These are phyloP conservation scores for Catharus minimus DNA, from an alignment of 2,113 vertebrate genomes.

Conservation along the genomic window DNA sequence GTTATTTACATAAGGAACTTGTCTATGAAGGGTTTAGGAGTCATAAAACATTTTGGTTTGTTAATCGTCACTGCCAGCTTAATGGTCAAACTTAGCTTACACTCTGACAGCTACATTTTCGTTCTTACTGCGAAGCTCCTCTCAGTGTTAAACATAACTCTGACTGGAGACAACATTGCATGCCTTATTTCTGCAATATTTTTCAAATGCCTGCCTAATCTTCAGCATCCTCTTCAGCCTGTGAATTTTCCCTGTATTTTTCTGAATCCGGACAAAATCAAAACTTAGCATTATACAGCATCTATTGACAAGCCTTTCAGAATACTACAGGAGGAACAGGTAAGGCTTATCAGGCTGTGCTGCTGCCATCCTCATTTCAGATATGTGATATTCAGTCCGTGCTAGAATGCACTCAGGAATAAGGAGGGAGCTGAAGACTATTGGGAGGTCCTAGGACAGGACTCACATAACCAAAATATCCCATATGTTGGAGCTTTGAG, in stretches of 20 bases:
- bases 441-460: not conserved
- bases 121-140: not conserved
- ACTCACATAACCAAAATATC: not conserved
- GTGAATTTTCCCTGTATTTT: not conserved
- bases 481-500: not conserved
- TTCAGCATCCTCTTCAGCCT: not conserved
- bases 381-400: fast-evolving
- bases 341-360: not conserved
- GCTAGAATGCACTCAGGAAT: not conserved
- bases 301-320: not conserved
- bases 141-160: not conserved
- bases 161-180: not conserved
- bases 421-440: not conserved
- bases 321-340: not conserved
- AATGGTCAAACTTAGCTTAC: not conserved
- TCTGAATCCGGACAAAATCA: not conserved
- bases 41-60: not conserved
- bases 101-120: not conserved
- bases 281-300: not conserved
- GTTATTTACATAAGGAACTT: not conserved
- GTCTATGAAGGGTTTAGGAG: not conserved
- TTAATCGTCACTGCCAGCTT: not conserved
- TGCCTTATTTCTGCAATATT: not conserved
- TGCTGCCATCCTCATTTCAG: not conserved
- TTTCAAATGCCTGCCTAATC: not conserved